These are phyloP conservation scores for Conus canariensis DNA, from an alignment of 2,888 invertebrate species.

Conservation along the genomic window DNA sequence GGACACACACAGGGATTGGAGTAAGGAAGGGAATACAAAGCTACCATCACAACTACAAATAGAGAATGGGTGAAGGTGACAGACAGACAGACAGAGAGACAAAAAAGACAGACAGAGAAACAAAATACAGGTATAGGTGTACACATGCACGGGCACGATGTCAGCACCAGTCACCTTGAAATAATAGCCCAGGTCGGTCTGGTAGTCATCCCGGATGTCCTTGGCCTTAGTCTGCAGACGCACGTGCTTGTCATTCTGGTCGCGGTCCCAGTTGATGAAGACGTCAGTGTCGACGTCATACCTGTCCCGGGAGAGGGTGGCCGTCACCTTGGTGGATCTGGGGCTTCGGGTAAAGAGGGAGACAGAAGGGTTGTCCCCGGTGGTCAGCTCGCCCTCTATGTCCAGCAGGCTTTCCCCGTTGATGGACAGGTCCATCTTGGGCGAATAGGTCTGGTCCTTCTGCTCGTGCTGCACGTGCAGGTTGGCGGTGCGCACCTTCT, in stretches of 20 bases:
- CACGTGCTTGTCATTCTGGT: slow-evolving; percentile 56
- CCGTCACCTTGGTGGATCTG: slow-evolving; percentile 58
- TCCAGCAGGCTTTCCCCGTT: slow-evolving; percentile 49
- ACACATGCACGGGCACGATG: no score
- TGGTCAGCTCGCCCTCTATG: slow-evolving; percentile 44
- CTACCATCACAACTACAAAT: no score
- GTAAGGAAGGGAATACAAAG: no score
- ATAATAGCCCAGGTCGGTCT: slow-evolving; percentile 33
- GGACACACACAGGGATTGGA: not conserved
- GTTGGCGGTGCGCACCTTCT: slow-evolving; percentile 6
- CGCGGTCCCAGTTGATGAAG: slow-evolving; percentile 69
- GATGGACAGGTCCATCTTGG: slow-evolving; percentile 41
- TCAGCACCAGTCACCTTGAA: slow-evolving; percentile 29
- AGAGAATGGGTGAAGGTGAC: no score
- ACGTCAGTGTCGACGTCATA: slow-evolving; percentile 59
- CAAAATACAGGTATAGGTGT: no score
- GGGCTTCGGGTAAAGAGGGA: slow-evolving; percentile 57
- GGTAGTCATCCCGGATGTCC: slow-evolving; percentile 50
- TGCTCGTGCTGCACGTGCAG: slow-evolving; percentile 35
- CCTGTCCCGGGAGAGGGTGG: slow-evolving; percentile 52
- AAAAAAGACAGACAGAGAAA: no score
- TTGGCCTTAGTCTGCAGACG: slow-evolving; percentile 57
- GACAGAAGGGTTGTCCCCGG: slow-evolving; percentile 40
- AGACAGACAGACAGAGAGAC: no score
- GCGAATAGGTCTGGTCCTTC: slow-evolving; percentile 31